phyloP scores from a whole-genome alignment of 2,797 vertebrate genomes.

The Apogon hyalosoma region DNA sequence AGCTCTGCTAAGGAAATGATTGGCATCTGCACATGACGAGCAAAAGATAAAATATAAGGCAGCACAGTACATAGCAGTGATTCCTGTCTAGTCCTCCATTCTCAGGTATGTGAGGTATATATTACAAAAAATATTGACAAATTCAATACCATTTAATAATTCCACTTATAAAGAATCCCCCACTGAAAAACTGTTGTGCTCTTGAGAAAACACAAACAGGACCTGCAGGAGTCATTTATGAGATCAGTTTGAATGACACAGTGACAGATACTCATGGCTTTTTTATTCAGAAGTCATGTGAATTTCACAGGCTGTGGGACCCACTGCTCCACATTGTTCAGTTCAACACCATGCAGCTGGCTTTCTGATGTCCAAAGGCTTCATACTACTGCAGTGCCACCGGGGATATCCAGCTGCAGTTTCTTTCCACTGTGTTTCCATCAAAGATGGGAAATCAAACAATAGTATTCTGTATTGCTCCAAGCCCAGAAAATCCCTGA shows the following conservation, averaged over 20 bases:
- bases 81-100: conserved; percentile 4
- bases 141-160: conserved; percentile 5
- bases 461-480: conserved; percentile 65
- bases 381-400: conserved; percentile 31
- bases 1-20: conserved; percentile 25
- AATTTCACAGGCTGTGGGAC: conserved; percentile 41
- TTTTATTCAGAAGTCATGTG: conserved; percentile 40
- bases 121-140: conserved; percentile 1
- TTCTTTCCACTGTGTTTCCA: conserved; percentile 60
- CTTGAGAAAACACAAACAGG: conserved; percentile 17
- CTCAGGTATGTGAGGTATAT: background rate
- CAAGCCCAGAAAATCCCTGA: conserved; percentile 58
- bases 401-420: conserved; percentile 56
- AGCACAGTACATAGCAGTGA: conserved; percentile 3
- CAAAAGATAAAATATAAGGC: background rate
- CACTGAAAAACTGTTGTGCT: background rate
- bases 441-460: conserved; percentile 75
- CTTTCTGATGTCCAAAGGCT: conserved; percentile 49
- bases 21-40: conserved; percentile 44
- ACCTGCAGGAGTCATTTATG: conserved; percentile 43
- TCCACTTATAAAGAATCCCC: background rate
- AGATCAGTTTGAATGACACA: conserved; percentile 44
- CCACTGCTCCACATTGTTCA: conserved; percentile 37
- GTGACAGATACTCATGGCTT: conserved; percentile 26
- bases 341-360: conserved; percentile 59